These are phyloP conservation scores for Hirtodrosophila alboralis DNA, from an alignment of 2,888 invertebrate genomes.

Conservation along the genomic window DNA sequence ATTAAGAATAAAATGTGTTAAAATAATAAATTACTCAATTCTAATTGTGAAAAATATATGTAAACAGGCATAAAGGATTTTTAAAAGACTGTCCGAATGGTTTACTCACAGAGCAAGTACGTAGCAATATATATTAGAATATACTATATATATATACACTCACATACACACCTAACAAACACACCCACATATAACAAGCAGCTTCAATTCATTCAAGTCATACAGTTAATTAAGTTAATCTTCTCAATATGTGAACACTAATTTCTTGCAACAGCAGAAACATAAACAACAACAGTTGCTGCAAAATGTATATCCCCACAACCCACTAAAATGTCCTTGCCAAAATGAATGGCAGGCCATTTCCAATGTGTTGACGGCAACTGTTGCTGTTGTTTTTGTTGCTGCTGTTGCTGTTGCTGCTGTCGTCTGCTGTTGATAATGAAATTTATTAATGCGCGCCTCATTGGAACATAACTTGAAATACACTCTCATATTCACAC, in stretches of 20 bases:
- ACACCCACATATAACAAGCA: conserved; percentile 12
- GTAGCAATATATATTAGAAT: conserved; percentile 35
- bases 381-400: conserved; percentile 34
- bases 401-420: conserved; percentile 42
- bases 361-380: conserved; percentile 61
- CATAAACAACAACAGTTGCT: conserved; percentile 15
- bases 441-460: conserved; percentile 69
- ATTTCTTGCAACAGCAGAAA: conserved; percentile 41
- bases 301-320: conserved; percentile 16
- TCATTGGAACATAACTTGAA: conserved; percentile 42
- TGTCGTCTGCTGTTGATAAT: conserved; percentile 59
- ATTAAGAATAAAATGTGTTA: background rate
- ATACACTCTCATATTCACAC: conserved; percentile 2
- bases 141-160: background rate
- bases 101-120: conserved; percentile 96
- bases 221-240: conserved; percentile 71
- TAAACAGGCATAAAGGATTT: conserved; percentile 96
- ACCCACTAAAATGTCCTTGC: conserved; percentile 4
- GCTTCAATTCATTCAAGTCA: conserved; percentile 70
- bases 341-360: conserved; percentile 49
- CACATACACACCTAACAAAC: background rate
- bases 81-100: conserved; percentile 98
- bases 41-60: conserved; percentile 15
- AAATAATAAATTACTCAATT: conserved; percentile 3
- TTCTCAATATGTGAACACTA: conserved; percentile 66